These are phyloP conservation scores for Rhamphomyia laevipes DNA, from an alignment of 2,888 invertebrate genomes.

Conservation along the genomic window DNA sequence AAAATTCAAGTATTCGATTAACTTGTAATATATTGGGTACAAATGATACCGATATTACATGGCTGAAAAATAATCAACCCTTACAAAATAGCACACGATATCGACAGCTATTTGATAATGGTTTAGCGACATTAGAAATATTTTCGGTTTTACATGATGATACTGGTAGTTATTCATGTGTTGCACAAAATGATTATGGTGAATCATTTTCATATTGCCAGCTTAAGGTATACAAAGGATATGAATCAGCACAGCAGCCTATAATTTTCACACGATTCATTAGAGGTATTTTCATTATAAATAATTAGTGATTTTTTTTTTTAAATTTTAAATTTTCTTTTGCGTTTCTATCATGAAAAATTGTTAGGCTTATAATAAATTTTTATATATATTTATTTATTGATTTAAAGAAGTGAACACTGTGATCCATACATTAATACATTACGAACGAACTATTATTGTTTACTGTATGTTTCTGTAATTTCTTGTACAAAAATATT, in stretches of 20 bases:
- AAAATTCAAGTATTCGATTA: constrained; percentile 60
- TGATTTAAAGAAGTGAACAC: too few species aligned
- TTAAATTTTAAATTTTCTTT: too few species aligned
- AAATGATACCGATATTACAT: constrained; percentile 51
- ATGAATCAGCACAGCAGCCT: constrained; percentile 54
- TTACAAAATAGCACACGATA: constrained; percentile 46
- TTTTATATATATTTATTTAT: too few species aligned
- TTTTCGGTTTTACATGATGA: constrained; percentile 53
- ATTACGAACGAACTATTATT: too few species aligned
- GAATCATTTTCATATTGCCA: constrained; percentile 56
- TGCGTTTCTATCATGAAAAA: too few species aligned
- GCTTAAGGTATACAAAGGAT: constrained; percentile 61
- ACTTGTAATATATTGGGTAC: constrained; percentile 60
- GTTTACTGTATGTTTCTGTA: too few species aligned
- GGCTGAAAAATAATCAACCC: constrained; percentile 60
- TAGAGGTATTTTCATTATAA: constrained; percentile 44
- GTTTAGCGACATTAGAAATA: constrained; percentile 64
- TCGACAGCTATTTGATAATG: constrained; percentile 47
- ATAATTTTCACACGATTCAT: constrained; percentile 65
- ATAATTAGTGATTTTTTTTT: too few species aligned
- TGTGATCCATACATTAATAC: too few species aligned
- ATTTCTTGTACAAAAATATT: too few species aligned
- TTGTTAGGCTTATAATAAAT: too few species aligned
- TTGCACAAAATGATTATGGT: constrained; percentile 65
- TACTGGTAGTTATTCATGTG: constrained; percentile 68